Evolutionary conservation across 2,113 vertebrate species (phyloP).

Genomic region (Oxygymnocypris stewartii): DNA sequence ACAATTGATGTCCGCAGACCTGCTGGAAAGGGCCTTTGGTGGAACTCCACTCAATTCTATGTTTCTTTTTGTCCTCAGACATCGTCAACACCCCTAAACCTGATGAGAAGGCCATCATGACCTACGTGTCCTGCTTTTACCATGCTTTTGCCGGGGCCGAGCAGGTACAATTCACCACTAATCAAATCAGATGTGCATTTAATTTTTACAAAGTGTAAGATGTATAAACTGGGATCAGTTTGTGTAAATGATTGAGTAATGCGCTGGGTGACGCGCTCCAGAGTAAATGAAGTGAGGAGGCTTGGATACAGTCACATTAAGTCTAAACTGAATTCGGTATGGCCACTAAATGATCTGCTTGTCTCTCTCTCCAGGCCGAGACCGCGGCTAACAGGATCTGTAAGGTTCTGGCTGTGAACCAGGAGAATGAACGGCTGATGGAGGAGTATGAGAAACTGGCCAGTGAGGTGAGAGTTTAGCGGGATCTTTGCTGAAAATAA

Average conservation of each 20-base stretch:
- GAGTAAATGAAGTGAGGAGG: not conserved
- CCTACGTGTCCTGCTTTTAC: conserved; percentile 92
- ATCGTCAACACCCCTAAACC: conserved; percentile 91
- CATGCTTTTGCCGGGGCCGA: conserved; percentile 91
- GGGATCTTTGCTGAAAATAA: not conserved
- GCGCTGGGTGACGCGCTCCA: too few species aligned
- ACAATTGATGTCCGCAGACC: not conserved
- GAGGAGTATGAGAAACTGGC: conserved; percentile 62
- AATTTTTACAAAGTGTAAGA: not conserved
- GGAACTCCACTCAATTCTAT: not conserved
- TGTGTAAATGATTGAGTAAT: not conserved
- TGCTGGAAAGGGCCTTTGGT: not conserved
- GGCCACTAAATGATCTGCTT: not conserved
- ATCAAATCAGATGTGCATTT: not conserved
- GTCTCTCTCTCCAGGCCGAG: conserved; percentile 46
- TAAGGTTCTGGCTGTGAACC: conserved; percentile 59
- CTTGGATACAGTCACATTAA: not conserved
- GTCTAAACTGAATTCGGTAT: not conserved
- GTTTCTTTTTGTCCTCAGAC: conserved; percentile 66
- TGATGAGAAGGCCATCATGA: conserved; percentile 93
- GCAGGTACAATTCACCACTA: conserved; percentile 73
- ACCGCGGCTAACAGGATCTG: conserved; percentile 60
- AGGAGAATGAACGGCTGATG: conserved; percentile 61
- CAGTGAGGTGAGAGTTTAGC: conserved; percentile 51
- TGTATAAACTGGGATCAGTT: not conserved